Evolutionary conservation across 2,113 vertebrate species (phyloP).

Genomic region (Manacus vitellinus): DNA sequence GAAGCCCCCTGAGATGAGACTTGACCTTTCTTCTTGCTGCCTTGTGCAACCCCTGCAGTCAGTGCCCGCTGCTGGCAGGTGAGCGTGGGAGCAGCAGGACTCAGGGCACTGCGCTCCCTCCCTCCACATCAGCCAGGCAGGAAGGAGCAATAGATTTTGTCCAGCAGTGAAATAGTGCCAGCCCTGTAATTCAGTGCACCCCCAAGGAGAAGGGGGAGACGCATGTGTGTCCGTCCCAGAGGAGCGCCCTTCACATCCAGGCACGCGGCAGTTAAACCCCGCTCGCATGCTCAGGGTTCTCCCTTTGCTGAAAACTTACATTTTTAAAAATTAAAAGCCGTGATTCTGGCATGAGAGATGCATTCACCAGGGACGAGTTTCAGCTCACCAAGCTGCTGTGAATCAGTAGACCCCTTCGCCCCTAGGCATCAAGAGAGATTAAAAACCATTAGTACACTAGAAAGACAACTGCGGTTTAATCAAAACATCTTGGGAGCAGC

Average conservation of each 20-base stretch:
- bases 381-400: constrained; percentile 44
- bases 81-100: fast-evolving
- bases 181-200: background rate
- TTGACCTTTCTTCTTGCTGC: background rate
- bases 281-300: background rate
- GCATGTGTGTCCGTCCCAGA: background rate
- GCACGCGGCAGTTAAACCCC: background rate
- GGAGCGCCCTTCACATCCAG: background rate
- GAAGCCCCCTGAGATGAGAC: background rate
- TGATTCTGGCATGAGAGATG: constrained; percentile 33
- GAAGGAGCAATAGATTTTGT: background rate
- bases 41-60: background rate
- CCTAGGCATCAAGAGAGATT: constrained; percentile 52
- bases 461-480: constrained; percentile 56
- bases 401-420: constrained; percentile 42
- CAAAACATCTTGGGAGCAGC: constrained; percentile 62
- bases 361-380: constrained; percentile 23
- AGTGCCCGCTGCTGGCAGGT: background rate
- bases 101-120: background rate
- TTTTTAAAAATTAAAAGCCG: constrained; percentile 58
- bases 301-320: constrained; percentile 50
- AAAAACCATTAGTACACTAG: constrained; percentile 60
- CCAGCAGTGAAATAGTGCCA: background rate
- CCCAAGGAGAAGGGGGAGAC: background rate
- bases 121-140: background rate